These are phyloP conservation scores for Netta rufina DNA, from an alignment of 2,797 vertebrate species.

Conservation along the genomic window DNA sequence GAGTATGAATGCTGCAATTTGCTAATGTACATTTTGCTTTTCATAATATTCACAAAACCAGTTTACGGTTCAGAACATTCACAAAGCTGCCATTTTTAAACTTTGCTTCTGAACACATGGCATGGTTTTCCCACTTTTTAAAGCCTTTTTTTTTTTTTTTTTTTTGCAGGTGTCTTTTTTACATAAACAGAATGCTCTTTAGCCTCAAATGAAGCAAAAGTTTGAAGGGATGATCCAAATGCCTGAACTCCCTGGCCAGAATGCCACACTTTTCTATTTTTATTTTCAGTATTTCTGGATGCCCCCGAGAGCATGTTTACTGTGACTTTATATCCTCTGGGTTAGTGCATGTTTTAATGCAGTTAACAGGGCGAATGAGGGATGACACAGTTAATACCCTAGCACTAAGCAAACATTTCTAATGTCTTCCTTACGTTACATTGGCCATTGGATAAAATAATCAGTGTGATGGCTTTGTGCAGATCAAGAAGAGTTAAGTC, in stretches of 20 bases:
- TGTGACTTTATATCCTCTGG: neutral
- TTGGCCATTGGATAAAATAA: neutral
- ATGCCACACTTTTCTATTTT: neutral
- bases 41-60: constrained; percentile 70
- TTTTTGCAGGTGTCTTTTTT: constrained; percentile 28
- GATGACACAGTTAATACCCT: neutral
- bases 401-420: neutral
- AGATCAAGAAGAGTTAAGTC: neutral
- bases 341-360: neutral
- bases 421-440: neutral
- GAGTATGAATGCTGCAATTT: constrained; percentile 72
- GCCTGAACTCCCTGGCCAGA: neutral
- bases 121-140: constrained; percentile 24
- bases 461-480: neutral
- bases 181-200: constrained; percentile 1
- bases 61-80: constrained; percentile 58
- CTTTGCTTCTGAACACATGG: constrained; percentile 42
- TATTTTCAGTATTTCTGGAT: neutral
- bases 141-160: neutral
- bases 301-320: neutral
- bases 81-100: constrained; percentile 65
- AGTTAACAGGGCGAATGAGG: neutral
- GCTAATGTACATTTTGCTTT: constrained; percentile 67
- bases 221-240: neutral
- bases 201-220: neutral